Conservation (phyloP, 2,113 vertebrate genomes). For the Spea multiplicata region DNA sequence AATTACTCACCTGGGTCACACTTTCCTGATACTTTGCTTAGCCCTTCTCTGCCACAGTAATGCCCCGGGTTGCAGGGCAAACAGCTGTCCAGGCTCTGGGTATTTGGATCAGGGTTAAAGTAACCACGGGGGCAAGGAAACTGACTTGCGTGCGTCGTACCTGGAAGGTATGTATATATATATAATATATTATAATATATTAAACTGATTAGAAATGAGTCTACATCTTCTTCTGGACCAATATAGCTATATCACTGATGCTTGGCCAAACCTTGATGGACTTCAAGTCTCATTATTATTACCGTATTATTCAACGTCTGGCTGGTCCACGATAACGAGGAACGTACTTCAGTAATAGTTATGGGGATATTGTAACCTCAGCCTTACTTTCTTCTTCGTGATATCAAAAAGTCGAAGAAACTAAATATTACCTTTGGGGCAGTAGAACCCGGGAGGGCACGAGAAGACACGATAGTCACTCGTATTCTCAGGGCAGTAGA, state of each 20-base stretch:
- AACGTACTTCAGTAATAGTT: too few species aligned
- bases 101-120: constrained; percentile 87
- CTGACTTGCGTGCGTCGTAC: constrained; percentile 77
- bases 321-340: too few species aligned
- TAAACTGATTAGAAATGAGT: too few species aligned
- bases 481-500: constrained; percentile 82
- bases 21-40: constrained; percentile 76
- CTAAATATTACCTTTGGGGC: constrained; percentile 77
- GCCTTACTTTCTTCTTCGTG: too few species aligned
- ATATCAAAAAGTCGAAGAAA: too few species aligned
- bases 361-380: too few species aligned
- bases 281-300: too few species aligned
- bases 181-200: too few species aligned
- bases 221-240: too few species aligned
- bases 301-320: too few species aligned
- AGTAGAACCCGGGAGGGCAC: constrained; percentile 87
- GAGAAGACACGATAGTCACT: constrained; percentile 70
- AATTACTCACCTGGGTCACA: constrained; percentile 81
- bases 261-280: too few species aligned
- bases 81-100: constrained; percentile 90
- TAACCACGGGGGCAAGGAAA: constrained; percentile 92
- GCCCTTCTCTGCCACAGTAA: constrained; percentile 84
- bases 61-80: constrained; percentile 87
- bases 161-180: constrained; percentile 58
- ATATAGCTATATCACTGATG: too few species aligned